Percentiles rank a stretch among this genome's conserved stretches.
Conservation (phyloP, 2,888 invertebrate species). For the Platycheirus rosarum region DNA sequence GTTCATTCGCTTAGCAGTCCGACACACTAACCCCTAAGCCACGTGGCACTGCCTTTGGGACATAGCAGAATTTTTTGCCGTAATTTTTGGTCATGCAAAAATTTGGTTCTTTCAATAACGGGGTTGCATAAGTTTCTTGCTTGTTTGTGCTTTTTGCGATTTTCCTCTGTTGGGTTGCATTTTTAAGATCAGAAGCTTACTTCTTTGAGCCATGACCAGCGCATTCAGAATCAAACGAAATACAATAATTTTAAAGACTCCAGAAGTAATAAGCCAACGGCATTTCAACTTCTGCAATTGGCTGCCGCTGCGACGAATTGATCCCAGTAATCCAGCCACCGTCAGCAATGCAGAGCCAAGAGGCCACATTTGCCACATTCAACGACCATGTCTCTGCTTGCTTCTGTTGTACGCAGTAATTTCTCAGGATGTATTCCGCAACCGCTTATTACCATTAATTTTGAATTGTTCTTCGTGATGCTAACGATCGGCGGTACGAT, state of each 20-base stretch:
- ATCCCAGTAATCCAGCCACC: constrained; percentile 62
- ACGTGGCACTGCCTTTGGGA: no score
- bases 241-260: constrained; percentile 67
- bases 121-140: no score
- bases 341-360: constrained; percentile 25
- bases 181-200: no score
- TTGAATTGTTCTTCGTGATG: constrained; percentile 83
- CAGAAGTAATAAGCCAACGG: constrained; percentile 56
- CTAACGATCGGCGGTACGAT: constrained; percentile 83
- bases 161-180: no score
- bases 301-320: constrained; percentile 56
- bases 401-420: constrained; percentile 83
- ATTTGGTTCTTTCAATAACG: no score
- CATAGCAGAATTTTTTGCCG: no score
- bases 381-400: constrained; percentile 74
- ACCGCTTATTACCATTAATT: constrained; percentile 83
- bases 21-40: no score
- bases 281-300: constrained; percentile 73
- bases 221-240: constrained; percentile 62
- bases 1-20: no score
- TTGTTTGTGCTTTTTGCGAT: no score
- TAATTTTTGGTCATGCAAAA: no score
- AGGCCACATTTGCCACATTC: constrained; percentile 58
- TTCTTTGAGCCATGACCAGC: no score
- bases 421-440: constrained; percentile 78